These are phyloP conservation scores for Rhinoptilus africanus DNA, from an alignment of 2,113 vertebrate genomes.

Conservation along the genomic window DNA sequence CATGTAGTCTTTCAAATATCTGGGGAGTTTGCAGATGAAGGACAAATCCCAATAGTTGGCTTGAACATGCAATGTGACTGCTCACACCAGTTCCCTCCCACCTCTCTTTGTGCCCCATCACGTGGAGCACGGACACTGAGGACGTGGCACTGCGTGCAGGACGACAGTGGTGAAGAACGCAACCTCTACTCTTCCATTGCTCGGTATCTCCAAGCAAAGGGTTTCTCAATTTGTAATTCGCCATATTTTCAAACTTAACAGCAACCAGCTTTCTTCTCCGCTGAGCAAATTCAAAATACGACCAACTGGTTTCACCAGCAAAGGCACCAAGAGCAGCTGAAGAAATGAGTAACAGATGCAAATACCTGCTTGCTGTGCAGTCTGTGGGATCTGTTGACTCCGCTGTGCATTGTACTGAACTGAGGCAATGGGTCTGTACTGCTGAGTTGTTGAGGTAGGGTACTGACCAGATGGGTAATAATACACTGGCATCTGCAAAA, in stretches of 20 bases:
- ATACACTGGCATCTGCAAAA: slow-evolving; percentile 85
- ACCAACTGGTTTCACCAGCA: background rate
- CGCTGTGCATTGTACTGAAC: slow-evolving; percentile 79
- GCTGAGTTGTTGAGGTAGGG: slow-evolving; percentile 89
- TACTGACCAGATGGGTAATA: slow-evolving; percentile 87
- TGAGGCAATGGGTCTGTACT: slow-evolving; percentile 83
- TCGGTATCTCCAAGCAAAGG: background rate
- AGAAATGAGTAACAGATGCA: background rate
- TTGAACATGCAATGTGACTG: background rate
- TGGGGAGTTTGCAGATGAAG: background rate
- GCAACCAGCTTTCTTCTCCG: background rate
- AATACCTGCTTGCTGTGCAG: slow-evolving; percentile 84
- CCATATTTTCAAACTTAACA: background rate
- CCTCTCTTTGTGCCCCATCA: background rate
- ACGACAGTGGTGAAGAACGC: background rate
- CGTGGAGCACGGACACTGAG: fast-evolving
- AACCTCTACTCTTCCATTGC: background rate
- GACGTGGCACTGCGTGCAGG: fast-evolving
- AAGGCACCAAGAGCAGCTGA: background rate
- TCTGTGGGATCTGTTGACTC: slow-evolving; percentile 75
- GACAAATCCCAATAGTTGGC: fast-evolving
- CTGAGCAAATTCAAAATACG: background rate
- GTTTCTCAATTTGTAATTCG: background rate
- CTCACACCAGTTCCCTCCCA: background rate
- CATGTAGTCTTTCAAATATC: fast-evolving